Conservation (phyloP, 64 coral and sea anemone species). For the Acropora yongei region DNA sequence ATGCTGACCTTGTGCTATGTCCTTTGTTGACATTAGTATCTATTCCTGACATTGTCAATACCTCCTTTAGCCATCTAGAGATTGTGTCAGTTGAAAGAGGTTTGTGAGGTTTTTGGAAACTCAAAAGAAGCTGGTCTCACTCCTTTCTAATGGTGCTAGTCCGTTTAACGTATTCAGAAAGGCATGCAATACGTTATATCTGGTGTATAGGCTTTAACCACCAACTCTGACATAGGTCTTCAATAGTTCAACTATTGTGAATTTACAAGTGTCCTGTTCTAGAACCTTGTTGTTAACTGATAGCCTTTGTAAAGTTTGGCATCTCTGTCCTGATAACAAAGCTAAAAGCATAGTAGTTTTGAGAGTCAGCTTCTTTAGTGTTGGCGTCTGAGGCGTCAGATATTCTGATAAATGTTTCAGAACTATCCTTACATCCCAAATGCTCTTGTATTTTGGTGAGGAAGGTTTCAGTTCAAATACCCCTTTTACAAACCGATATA, state of each 20-base stretch:
- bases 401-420: slow-evolving; percentile 1
- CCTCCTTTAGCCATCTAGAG: slow-evolving; percentile 39
- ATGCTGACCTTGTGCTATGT: slow-evolving; percentile 69
- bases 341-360: slow-evolving; percentile 21
- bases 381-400: not conserved
- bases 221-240: slow-evolving; percentile 16
- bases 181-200: too few species aligned
- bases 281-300: not conserved
- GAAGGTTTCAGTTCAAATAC: slow-evolving; percentile 38
- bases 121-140: slow-evolving; percentile 54
- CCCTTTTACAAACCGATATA: slow-evolving; percentile 57
- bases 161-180: slow-evolving; percentile 53
- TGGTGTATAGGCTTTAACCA: not conserved
- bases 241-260: not conserved
- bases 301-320: slow-evolving; percentile 29
- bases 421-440: slow-evolving; percentile 53
- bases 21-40: slow-evolving; percentile 16
- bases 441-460: slow-evolving; percentile 22
- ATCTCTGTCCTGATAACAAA: slow-evolving; percentile 21
- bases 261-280: not conserved
- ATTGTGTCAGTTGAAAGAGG: slow-evolving; percentile 18
- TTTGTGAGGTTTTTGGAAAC: slow-evolving; percentile 47
- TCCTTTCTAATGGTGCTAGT: slow-evolving; percentile 33
- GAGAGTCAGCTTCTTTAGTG: slow-evolving; percentile 5
- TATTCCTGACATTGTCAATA: slow-evolving; percentile 39